A percentile compares a stretch with the other conserved stretches of the same genome.
These are phyloP conservation scores for Dugesia japonica DNA, from an alignment of 2,888 invertebrate genomes.

Conservation along the genomic window DNA sequence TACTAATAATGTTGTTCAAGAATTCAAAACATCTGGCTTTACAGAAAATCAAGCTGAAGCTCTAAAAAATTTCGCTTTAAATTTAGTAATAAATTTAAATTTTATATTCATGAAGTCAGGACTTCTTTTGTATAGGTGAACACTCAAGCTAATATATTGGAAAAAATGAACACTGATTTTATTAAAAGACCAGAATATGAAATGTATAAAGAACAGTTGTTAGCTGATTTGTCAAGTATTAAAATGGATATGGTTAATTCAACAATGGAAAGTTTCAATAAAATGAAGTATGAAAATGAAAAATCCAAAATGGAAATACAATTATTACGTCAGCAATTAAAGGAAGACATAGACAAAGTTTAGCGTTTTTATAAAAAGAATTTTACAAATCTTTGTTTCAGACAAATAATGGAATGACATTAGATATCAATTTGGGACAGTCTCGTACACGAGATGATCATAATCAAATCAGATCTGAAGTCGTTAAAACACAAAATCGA, in stretches of 20 bases:
- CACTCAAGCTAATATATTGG: neutral
- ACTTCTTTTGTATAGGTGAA: neutral
- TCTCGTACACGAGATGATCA: conserved; percentile 38
- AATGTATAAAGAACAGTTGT: conserved; percentile 39
- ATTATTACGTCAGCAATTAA: conserved; percentile 20
- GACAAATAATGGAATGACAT: conserved; percentile 23
- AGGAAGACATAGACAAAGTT: conserved; percentile 37
- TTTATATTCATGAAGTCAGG: too few relatives aligned
- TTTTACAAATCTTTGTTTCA: neutral
- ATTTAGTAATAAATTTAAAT: neutral
- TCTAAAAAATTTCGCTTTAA: neutral
- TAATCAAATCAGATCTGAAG: conserved; percentile 33
- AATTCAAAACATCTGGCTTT: neutral
- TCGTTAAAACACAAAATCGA: conserved; percentile 39
- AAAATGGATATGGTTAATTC: conserved; percentile 47
- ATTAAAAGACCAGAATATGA: neutral
- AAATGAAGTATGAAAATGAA: conserved; percentile 45
- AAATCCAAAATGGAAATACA: conserved; percentile 31
- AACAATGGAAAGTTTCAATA: conserved; percentile 47
- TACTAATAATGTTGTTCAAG: neutral
- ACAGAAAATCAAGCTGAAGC: neutral
- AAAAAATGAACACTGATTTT: neutral
- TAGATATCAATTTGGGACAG: conserved; percentile 46
- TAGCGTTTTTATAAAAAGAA: neutral
- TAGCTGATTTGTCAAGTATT: conserved; percentile 43